Evolutionary conservation across 2,113 vertebrate species (phyloP), one percentile per base, ranked within the genome.

Genomic region (Silurus glanis): DNA sequence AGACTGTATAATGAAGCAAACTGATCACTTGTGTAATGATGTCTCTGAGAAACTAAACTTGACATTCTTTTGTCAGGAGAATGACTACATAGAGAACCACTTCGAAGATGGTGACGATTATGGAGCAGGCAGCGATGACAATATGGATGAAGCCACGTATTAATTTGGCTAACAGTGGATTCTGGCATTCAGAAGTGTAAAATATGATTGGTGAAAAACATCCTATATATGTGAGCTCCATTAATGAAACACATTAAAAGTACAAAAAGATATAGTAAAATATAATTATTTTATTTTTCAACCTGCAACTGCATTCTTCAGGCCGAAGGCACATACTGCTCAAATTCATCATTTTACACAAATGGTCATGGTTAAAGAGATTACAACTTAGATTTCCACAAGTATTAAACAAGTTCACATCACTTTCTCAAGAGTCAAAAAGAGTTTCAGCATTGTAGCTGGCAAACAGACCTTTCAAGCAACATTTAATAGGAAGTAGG

Each of bases 101-200:
- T 98, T 99, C 85, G 97, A 98, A 88, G 93, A 97, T 0, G 96
- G 96, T 17, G 97, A 98, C 90, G 96, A 96, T 72, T 97, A 95
- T 83, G 96, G 79, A 25, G 94, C 90, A 6, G 92, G 83, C 51
- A 98, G 96, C 74, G 97, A 97, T 2, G 96, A 97, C 82, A 96
- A 96, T 16, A 95, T 96, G 94, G 96, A 97, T 37, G 97, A 99
- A 95, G 96, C 95, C 23, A 97, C 95, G 0, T 96, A 97, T 23
- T 97, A 95, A 59, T 58, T 21, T 74, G 7, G 17, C 51, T 6
- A 5, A 37, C 9, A 71, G 12, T 64, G 56, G 76, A 71, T 59
- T 2, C 28, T 23, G 25, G 61, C 1, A 61, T 59, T 45, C 56
- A 8, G 3, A 80, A 9, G 28, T 78, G 49, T 25, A 79, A 72